Evolutionary conservation across 2,113 vertebrate species (phyloP).

Genomic region (Castor canadensis): DNA sequence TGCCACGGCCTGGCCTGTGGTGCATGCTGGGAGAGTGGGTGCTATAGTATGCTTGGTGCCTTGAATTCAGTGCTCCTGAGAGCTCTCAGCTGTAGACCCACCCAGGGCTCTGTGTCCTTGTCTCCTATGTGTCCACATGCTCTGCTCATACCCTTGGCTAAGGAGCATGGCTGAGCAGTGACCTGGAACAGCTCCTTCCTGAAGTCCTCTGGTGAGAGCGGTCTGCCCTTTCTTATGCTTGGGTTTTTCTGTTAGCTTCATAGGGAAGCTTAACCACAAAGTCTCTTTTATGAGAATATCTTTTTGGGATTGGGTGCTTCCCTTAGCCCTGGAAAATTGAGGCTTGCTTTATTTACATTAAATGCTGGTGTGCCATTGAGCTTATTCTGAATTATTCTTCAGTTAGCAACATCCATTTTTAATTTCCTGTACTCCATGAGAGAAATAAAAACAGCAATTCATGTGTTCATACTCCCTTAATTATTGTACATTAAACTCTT

Average conservation of each 20-base stretch:
- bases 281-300: neutral
- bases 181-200: neutral
- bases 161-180: rapidly evolving
- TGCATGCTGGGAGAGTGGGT: neutral
- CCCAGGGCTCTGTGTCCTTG: neutral
- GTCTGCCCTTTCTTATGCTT: neutral
- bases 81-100: rapidly evolving
- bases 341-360: neutral
- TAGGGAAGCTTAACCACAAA: neutral
- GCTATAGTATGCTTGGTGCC: neutral
- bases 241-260: neutral
- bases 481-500: neutral
- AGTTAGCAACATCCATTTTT: neutral
- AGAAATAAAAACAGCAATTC: neutral
- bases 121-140: rapidly evolving
- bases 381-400: neutral
- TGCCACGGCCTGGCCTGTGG: neutral
- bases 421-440: neutral
- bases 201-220: neutral
- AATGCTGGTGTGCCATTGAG: neutral
- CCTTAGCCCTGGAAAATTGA: neutral
- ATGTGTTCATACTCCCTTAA: neutral
- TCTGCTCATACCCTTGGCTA: neutral
- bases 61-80: too few relatives aligned
- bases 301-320: neutral